Base-by-base conservation (phyloP, 2,888 invertebrate genomes). In the Esperia sulphurella region DNA sequence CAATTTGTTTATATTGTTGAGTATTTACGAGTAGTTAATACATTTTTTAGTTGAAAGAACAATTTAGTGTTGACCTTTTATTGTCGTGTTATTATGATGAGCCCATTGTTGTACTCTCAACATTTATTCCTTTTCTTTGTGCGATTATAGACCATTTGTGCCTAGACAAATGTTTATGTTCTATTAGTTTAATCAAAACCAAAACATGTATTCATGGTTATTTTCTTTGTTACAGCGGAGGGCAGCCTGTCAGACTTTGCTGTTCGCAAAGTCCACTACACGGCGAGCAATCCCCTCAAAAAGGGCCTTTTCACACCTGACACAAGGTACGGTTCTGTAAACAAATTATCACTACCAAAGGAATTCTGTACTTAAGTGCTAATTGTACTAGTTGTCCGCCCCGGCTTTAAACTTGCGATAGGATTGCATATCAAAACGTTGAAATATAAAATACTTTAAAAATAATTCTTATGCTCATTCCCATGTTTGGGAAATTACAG, bases 181-280 rank as follows among this genome's bases (percentile, higher is more conserved):
- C 2, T 33, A 5, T 33, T 10, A 21, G 21, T 21, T 21, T 21
- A 5, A 21, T 21, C 21, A 21, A 21, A 21, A 21, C 21, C 21
- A 21, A 5, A 21, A 21, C 5, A 21, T 21, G 21, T 21, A 33
- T 10, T 33, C 2, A 33, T 33, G 38, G n/a, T 38, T n/a, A 1
- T 31, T 64, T 63, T 59, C 63, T 77, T 83, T 83, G 75, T 94
- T 93, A 45, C 93, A 97, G 97, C 97, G 83, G 97, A 96, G 91
- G 95, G 97, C 75, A 96, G 97, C 91, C 94, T 97, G 87, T 94
- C 94, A 73, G 93, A 94, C 78, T 97, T 97, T 91, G 95, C 96
- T 63, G 79, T 92, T 67, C 92, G 94, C 77, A 95, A 93, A 87
- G 91, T 92, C 64, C 95, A 96, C 90, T 96, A 93, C 90, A 92